Evolutionary conservation across 2,797 vertebrate species (phyloP), one percentile per base, ranked within the genome.

Genomic region (Microchirus variegatus): DNA sequence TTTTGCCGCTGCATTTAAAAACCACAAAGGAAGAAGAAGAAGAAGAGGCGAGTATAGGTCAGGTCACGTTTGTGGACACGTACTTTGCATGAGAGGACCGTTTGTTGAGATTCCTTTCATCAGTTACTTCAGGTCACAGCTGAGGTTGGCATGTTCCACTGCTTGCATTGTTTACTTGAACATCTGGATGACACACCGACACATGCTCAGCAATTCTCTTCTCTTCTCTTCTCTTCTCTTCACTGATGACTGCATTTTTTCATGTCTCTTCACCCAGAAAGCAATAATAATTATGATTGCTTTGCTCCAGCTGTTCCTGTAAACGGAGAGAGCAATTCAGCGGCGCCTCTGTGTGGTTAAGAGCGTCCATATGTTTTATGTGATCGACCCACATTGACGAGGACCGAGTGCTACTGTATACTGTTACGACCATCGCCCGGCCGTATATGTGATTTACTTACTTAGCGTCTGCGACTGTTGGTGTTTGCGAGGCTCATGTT

Each of bases 131-230:
- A 65, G 64, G 45, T 82, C 63, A 69, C 47, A 64, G 73, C 45
- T 9, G 10, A 45, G n/a, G 58, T 59, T 55, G 60, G 47, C 71
- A 53, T 70, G 55, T 72, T 74, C 35, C 40, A 53, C 12, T 36
- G 43, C n/a, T 45, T 72, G 53, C 71, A 58, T 77, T 85, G 73
- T 87, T 87, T 82, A 73, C 45, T 70, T 15, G 4, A 80, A 82
- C 88, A 90, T 88, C 88, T 90, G 90, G 79, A 72, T 37, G 69
- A 67, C 83, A 86, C 59, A 75, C 47, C 59, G 51, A 50, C 70
- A 66, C 51, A 65, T 63, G 53, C 43, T 63, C 57, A 59, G 45
- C 17, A 15, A 60, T 2, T 11, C 38, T 26, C 68, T 51, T 19
- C 19, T 59, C 51, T 56, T 14, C n/a, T 57, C 48, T 16, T 9